These are phyloP conservation scores for Melopsittacus undulatus DNA, from an alignment of 2,797 vertebrate genomes.

Conservation along the genomic window DNA sequence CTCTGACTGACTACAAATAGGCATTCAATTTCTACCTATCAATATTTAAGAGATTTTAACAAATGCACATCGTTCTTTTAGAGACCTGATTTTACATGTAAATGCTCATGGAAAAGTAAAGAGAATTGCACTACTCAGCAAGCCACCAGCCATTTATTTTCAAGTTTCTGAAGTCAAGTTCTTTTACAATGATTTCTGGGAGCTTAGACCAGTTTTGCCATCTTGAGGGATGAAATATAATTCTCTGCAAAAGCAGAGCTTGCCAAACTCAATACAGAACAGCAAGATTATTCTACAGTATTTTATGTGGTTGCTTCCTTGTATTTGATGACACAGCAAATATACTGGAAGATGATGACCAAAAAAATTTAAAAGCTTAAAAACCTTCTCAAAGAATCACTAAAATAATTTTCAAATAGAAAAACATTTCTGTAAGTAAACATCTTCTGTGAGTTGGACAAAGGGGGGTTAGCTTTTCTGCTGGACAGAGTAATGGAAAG, in stretches of 20 bases:
- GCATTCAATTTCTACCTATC: background rate
- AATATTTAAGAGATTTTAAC: background rate
- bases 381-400: background rate
- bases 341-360: background rate
- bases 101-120: background rate
- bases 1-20: background rate
- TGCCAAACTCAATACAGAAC: background rate
- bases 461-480: background rate
- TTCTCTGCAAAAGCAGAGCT: background rate
- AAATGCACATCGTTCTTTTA: fast-evolving
- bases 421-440: background rate
- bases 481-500: background rate
- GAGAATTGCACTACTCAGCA: background rate
- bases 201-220: background rate
- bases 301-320: background rate
- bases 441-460: background rate
- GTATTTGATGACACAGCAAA: background rate
- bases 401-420: background rate
- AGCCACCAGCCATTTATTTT: background rate
- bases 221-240: background rate
- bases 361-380: background rate
- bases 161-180: background rate
- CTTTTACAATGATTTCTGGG: background rate
- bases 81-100: background rate
- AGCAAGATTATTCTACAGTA: background rate